A percentile compares a stretch with the other conserved stretches of the same genome.
Evolutionary conservation across 64 coral and sea anemone genomes (phyloP).

Genomic region (Acropora tenuis): DNA sequence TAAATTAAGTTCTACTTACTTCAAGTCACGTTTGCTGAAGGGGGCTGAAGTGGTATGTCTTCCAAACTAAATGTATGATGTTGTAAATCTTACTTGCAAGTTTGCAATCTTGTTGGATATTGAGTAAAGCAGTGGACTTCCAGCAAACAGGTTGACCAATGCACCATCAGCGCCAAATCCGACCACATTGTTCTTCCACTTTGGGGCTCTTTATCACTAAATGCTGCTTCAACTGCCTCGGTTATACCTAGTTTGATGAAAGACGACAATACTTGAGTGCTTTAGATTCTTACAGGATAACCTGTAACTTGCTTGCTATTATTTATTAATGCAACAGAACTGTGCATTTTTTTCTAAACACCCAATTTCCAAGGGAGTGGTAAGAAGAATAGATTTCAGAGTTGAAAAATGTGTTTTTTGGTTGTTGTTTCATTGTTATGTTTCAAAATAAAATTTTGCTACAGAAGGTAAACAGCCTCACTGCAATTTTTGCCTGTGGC

Average conservation of each 20-base stretch:
- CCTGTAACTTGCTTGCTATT: no score
- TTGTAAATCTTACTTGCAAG: slow-evolving; percentile 10
- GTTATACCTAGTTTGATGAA: slow-evolving; percentile 39
- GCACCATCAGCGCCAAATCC: neutral
- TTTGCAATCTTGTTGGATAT: slow-evolving; percentile 12
- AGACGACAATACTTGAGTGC: slow-evolving; percentile 28
- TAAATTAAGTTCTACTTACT: neutral
- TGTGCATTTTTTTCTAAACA: no score
- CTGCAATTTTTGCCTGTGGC: neutral
- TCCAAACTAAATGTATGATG: neutral
- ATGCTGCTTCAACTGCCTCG: slow-evolving; percentile 52
- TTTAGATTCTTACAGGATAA: no score
- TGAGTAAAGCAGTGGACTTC: neutral
- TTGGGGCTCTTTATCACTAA: neutral
- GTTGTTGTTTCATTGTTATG: no score
- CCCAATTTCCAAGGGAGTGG: no score
- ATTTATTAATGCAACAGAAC: no score
- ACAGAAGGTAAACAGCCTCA: no score
- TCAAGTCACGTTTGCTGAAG: slow-evolving; percentile 38
- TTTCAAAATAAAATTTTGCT: no score
- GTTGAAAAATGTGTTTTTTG: no score
- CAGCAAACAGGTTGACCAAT: neutral
- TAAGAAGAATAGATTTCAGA: no score
- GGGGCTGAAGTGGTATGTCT: slow-evolving; percentile 36
- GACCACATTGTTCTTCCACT: slow-evolving; percentile 9